A percentile compares a stretch with the other conserved stretches of the same genome.
Conservation (phyloP, 2,113 vertebrate species). For the Forbesichthys papilliferus region DNA sequence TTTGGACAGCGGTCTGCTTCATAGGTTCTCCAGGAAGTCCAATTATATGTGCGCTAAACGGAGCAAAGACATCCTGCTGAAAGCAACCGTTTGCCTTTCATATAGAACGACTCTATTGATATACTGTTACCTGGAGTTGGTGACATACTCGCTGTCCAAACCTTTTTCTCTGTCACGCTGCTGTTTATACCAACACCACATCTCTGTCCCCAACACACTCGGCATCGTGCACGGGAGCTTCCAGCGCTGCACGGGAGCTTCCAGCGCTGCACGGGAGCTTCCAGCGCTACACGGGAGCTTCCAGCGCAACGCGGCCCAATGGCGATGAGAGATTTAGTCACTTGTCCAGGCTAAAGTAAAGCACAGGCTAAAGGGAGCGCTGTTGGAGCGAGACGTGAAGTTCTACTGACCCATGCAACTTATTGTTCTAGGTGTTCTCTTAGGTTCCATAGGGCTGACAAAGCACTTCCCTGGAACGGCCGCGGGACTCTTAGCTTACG, state of each 20-base stretch:
- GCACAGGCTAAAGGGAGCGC: neutral
- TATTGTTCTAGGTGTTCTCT: conserved; percentile 18
- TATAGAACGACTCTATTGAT: no score
- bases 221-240: neutral
- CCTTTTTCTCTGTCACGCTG: conserved; percentile 30
- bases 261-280: neutral
- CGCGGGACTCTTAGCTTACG: conserved; percentile 49
- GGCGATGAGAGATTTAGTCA: no score
- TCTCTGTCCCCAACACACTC: conserved; percentile 2
- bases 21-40: no score
- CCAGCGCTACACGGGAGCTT: conserved; percentile 3
- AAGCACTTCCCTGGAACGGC: conserved; percentile 59
- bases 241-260: neutral
- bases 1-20: neutral
- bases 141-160: conserved; percentile 15
- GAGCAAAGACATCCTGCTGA: no score
- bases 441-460: conserved; percentile 49
- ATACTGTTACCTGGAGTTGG: no score
- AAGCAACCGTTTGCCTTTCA: no score
- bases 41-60: no score
- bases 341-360: no score
- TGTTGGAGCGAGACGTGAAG: conserved; percentile 18
- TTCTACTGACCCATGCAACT: no score
- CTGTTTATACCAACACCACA: conserved; percentile 36
- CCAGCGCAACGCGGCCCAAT: neutral